phyloP scores from a whole-genome alignment of 2,113 vertebrate species.

The Setophaga kirtlandii region DNA sequence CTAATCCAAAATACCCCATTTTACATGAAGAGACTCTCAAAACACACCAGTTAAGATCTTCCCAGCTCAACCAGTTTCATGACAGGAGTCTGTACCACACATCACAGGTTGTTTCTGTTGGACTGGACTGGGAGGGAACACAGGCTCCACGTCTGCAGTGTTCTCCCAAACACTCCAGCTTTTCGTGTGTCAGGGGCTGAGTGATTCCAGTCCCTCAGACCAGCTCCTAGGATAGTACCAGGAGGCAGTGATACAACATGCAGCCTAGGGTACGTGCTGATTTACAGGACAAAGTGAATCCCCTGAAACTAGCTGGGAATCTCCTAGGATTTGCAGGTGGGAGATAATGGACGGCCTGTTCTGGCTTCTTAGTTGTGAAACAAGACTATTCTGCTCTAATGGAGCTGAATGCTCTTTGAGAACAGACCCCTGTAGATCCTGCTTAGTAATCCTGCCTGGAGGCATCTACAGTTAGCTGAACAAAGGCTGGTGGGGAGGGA shows the following conservation, averaged over 20 bases:
- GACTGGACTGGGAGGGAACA: too few relatives aligned
- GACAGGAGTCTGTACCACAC: background rate
- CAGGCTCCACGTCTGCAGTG: background rate
- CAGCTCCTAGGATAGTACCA: background rate
- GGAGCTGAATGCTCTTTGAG: background rate
- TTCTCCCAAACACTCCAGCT: background rate
- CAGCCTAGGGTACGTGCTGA: background rate
- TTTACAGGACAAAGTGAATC: background rate
- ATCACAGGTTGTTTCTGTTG: background rate
- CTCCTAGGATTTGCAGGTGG: background rate
- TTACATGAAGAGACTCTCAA: background rate
- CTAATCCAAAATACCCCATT: background rate
- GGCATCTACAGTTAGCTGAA: background rate
- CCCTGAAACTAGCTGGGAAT: background rate
- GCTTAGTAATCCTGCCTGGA: constrained; percentile 15
- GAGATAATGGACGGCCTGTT: background rate
- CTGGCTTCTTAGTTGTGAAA: background rate
- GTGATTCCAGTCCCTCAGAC: background rate
- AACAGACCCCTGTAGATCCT: background rate
- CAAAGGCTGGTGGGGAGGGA: background rate
- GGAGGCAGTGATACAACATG: background rate
- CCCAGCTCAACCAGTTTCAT: background rate
- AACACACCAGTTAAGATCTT: background rate
- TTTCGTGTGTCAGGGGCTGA: background rate
- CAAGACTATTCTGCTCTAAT: background rate